Evolutionary conservation across 2,888 invertebrate species (phyloP).

Genomic region (Tipula vernalis): DNA sequence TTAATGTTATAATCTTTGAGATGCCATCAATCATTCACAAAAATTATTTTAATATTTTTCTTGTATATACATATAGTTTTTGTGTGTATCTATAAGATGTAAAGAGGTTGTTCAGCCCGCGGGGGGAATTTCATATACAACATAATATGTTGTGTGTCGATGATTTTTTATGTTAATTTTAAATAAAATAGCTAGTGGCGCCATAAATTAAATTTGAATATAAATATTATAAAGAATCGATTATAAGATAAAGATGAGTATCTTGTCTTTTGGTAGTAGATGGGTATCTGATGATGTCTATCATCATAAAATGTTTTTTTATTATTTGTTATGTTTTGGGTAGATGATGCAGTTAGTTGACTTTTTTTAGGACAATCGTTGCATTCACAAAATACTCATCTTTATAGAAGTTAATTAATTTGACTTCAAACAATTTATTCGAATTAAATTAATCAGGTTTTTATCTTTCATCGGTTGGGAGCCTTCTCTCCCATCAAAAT

Average conservation of each 20-base stretch:
- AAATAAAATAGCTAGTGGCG: neutral
- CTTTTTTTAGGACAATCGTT: neutral
- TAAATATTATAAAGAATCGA: neutral
- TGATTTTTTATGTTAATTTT: neutral
- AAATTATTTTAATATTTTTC: neutral
- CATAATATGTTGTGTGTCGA: neutral
- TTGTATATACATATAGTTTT: neutral
- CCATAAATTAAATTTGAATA: constrained; percentile 4
- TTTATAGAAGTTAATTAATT: no score
- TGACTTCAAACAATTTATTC: no score
- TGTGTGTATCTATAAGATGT: neutral
- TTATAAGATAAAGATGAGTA: neutral
- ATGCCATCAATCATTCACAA: neutral
- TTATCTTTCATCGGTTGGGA: no score
- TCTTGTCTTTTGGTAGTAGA: neutral
- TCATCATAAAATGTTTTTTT: neutral
- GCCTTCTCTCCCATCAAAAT: neutral
- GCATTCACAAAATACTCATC: neutral
- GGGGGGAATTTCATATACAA: neutral
- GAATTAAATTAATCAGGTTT: no score
- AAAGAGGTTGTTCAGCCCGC: neutral
- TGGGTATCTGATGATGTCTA: neutral
- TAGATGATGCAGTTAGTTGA: neutral
- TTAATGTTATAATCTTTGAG: neutral
- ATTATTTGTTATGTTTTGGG: neutral